Conservation (phyloP, 2,797 vertebrate genomes). For the Characodon lateralis region DNA sequence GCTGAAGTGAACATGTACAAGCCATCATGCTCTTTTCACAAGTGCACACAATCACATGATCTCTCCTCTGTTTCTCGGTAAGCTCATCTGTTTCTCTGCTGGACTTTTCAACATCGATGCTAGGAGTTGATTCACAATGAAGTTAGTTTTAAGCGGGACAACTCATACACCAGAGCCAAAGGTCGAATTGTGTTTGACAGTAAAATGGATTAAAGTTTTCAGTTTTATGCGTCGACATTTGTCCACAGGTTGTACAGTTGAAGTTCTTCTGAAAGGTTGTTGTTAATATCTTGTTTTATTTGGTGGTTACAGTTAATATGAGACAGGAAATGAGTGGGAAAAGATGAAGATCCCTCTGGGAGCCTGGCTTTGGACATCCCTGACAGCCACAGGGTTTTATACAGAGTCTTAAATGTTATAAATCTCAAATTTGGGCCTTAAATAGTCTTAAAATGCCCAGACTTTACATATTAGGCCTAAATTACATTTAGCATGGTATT, state of each 20-base stretch:
- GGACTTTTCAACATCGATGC: conserved; percentile 8
- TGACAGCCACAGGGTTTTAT: not conserved
- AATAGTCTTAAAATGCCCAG: not conserved
- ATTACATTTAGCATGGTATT: not conserved
- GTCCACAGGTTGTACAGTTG: not conserved
- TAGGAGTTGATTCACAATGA: not conserved
- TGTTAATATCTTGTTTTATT: not conserved
- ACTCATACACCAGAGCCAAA: not conserved
- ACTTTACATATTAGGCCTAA: not conserved
- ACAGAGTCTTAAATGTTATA: not conserved
- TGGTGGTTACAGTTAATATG: not conserved
- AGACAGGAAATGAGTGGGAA: conserved; percentile 25
- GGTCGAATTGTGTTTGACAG: not conserved
- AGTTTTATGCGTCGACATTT: not conserved
- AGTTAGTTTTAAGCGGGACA: not conserved
- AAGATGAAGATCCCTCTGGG: conserved; percentile 6
- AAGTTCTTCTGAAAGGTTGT: not conserved
- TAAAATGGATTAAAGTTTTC: not conserved
- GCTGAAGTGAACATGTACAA: not conserved
- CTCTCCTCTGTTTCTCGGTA: conserved; percentile 40
- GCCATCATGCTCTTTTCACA: conserved; percentile 9
- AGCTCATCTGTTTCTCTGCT: conserved; percentile 5
- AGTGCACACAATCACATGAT: conserved; percentile 25
- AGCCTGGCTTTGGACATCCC: not conserved
- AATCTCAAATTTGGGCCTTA: not conserved